These are phyloP conservation scores for Agraylea sexmaculata DNA, from an alignment of 1,140 invertebrate genomes.

Conservation along the genomic window DNA sequence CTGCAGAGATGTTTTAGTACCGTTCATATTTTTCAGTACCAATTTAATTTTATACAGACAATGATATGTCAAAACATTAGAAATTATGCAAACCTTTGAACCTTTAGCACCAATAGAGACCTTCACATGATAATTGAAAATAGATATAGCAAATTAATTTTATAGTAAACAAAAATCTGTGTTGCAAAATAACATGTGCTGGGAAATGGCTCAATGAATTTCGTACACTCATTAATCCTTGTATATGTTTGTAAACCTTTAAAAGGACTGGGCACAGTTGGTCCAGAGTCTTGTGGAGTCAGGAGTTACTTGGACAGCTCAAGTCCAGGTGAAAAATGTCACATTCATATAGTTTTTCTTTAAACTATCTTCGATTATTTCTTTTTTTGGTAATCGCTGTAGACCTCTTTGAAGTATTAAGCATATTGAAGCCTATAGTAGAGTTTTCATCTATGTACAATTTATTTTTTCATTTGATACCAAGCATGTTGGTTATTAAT, in stretches of 20 bases:
- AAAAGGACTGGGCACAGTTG: constrained; percentile 67
- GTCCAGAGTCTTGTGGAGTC: constrained; percentile 67
- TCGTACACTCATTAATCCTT: not conserved
- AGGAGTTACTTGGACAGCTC: constrained; percentile 60
- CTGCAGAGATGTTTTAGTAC: too few relatives aligned
- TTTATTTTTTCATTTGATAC: too few relatives aligned
- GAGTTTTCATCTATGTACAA: too few relatives aligned
- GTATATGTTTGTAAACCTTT: constrained; percentile 27
- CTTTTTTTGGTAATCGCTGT: constrained; percentile 8
- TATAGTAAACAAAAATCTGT: too few relatives aligned
- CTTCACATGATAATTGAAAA: too few relatives aligned
- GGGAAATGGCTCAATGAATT: not conserved
- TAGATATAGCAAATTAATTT: too few relatives aligned
- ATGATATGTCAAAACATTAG: too few relatives aligned
- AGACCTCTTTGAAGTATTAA: not conserved
- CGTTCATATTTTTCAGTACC: too few relatives aligned
- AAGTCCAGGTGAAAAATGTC: constrained; percentile 54
- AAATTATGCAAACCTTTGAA: too few relatives aligned
- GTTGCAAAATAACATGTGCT: not conserved
- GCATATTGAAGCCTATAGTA: constrained; percentile 4
- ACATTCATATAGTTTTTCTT: constrained; percentile 12
- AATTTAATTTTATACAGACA: too few relatives aligned
- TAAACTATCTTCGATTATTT: constrained; percentile 14
- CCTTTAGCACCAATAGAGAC: too few relatives aligned
- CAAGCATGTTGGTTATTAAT: too few relatives aligned